Evolutionary conservation across 1,140 invertebrate genomes (phyloP), one percentile per base, ranked within the genome.

Genomic region (Venustaconcha ellipsiformis): DNA sequence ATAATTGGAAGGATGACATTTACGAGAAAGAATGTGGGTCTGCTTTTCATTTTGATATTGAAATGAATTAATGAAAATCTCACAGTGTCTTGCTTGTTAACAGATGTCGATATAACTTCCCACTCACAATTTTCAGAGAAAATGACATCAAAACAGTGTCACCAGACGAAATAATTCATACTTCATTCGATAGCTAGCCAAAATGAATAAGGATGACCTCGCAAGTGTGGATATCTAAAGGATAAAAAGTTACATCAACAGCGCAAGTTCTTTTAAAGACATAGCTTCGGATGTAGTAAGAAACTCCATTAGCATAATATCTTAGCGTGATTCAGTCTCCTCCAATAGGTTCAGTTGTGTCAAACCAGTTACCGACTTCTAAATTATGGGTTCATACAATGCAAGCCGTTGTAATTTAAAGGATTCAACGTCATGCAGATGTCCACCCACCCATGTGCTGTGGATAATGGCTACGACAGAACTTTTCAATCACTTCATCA

Each of bases 171-270:
- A 87, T 90, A 13, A 93, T 86, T 76, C 92, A 89, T 1, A 92
- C 87, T 55, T 85, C 74, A 18, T 67, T 58, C 6, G 64, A 60
- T n/a, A 74, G 66, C 72, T 81, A 84, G 12, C 74, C 65, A 80
- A 80, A 85, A 2, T 86, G 76, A 20, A 76, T 74, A 20, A 80
- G 70, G 15, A 70, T 74, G 2, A 95, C 78, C 5, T 82, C 84
- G 83, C 95, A 95, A 0, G 82, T 90, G 82, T 95, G 94, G 20
- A 88, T 89, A 85, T 95, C 94, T 73, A 92, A 94, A 0, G 94
- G 94, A 94, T 94, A 95, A 18, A 92, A 88, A 17, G 88, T 89
- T 57, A 95, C 88, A 91, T 99, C 95, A 81, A 98, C 97, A 91
- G 97, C 95, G 88, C 96, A 98, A 90, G 97, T 77, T 94, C 57